Conservation (phyloP, 2,113 vertebrate genomes). For the Proteles cristata region DNA sequence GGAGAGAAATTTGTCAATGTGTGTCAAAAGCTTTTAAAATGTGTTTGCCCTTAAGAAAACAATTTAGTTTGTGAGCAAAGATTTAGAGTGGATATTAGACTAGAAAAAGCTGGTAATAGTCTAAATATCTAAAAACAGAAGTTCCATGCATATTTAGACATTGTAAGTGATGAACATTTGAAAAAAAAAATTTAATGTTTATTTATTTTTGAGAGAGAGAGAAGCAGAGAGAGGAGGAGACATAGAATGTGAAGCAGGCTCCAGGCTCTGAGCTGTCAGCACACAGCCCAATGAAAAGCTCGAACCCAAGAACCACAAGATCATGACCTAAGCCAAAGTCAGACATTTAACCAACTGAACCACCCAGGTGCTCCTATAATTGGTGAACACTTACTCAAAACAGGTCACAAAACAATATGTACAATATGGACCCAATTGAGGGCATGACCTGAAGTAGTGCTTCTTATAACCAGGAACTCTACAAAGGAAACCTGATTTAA, state of each 20-base stretch:
- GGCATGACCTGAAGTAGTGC: neutral
- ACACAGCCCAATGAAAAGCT: too few species aligned
- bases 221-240: too few species aligned
- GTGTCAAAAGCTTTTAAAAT: neutral
- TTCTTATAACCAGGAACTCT: conserved; percentile 73
- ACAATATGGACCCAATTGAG: neutral
- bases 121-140: neutral
- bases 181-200: too few species aligned
- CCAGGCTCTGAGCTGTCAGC: too few species aligned
- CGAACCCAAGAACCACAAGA: too few species aligned
- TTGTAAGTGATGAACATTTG: neutral
- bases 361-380: neutral
- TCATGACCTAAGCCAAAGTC: too few species aligned
- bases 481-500: conserved; percentile 66
- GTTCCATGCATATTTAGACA: neutral
- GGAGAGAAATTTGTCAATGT: neutral
- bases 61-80: neutral
- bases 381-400: neutral
- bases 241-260: too few species aligned
- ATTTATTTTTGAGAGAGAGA: too few species aligned
- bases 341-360: too few species aligned
- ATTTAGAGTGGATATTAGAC: neutral
- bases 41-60: conserved; percentile 38
- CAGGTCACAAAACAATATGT: neutral
- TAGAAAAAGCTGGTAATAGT: neutral